These are phyloP conservation scores for Marronus borbonicus DNA, from an alignment of 2,888 invertebrate species.

Conservation along the genomic window DNA sequence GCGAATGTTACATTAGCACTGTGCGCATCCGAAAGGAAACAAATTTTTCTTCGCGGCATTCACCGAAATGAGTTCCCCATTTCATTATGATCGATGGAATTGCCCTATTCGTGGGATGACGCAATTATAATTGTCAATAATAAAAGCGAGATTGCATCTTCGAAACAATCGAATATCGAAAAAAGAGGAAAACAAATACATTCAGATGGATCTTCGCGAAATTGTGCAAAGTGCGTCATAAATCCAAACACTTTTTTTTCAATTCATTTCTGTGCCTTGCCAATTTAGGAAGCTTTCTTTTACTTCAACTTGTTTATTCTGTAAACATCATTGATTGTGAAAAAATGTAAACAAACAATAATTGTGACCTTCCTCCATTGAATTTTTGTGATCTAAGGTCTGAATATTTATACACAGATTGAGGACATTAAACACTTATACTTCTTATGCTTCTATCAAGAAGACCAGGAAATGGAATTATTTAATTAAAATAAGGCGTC, in stretches of 20 bases:
- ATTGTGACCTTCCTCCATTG: no score
- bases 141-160: constrained; percentile 19
- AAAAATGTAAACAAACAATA: no score
- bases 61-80: constrained; percentile 18
- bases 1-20: constrained; percentile 35
- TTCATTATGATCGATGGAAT: constrained; percentile 23
- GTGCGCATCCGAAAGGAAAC: constrained; percentile 14
- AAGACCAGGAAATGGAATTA: no score
- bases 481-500: no score
- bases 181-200: background rate
- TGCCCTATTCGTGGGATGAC: background rate
- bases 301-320: no score
- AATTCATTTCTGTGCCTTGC: background rate
- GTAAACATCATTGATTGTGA: no score
- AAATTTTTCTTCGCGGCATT: constrained; percentile 37
- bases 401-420: no score
- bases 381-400: no score
- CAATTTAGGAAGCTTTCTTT: background rate
- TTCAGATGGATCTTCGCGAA: background rate
- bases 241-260: background rate
- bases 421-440: no score
- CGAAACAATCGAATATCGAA: background rate
- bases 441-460: no score
- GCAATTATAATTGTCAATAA: constrained; percentile 30
- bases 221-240: background rate